A percentile compares a stretch with the other conserved stretches of the same genome.
phyloP scores from a whole-genome alignment of 2,113 vertebrate species.

The Athene cunicularia region DNA sequence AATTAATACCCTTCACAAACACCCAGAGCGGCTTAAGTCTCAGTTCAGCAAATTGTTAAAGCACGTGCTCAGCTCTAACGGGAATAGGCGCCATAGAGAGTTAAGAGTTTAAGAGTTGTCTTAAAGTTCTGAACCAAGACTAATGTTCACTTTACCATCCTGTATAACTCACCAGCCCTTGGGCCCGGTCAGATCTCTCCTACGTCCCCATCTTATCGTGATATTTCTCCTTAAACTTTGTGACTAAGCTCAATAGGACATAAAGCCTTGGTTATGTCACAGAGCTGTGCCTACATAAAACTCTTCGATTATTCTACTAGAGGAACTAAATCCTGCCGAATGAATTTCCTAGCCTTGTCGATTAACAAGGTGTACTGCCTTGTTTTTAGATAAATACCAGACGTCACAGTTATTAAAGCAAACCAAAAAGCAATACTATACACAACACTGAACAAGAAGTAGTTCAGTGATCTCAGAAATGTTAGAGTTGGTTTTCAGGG shows the following conservation, averaged over 20 bases:
- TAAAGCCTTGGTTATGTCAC: not conserved
- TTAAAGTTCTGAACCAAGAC: not conserved
- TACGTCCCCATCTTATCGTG: accelerated
- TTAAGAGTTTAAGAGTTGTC: not conserved
- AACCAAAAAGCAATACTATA: not conserved
- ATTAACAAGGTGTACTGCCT: not conserved
- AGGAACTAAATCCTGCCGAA: not conserved
- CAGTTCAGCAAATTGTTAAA: not conserved
- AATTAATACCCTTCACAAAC: not conserved
- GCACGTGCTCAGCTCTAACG: not conserved
- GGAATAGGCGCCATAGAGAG: not conserved
- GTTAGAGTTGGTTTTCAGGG: not conserved
- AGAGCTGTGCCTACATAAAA: not conserved
- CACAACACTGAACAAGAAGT: not conserved
- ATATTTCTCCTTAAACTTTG: not conserved
- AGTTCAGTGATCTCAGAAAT: not conserved
- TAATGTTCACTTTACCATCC: not conserved
- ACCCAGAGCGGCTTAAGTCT: not conserved
- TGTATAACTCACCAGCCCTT: not conserved
- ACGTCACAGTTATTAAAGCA: not conserved
- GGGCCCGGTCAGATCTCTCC: not conserved
- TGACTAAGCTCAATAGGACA: not conserved
- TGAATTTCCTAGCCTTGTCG: not conserved
- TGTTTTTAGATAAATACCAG: slow-evolving; percentile 29
- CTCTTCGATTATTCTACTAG: not conserved